Evolutionary conservation across 92 coral and sea anemone genomes (phyloP).

Genomic region (Epizoanthus stellaris): DNA sequence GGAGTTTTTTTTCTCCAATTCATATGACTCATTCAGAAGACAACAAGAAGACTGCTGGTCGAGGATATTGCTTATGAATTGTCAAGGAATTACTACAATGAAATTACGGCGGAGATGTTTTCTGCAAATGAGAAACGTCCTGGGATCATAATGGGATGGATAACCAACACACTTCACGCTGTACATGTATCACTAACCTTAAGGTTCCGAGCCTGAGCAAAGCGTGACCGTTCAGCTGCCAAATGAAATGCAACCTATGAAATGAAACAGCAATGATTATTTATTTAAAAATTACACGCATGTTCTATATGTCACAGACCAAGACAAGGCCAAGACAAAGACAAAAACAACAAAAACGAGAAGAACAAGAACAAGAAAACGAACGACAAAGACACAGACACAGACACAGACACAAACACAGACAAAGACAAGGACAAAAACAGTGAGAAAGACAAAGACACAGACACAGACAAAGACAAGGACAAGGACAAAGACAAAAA

Average conservation of each 20-base stretch:
- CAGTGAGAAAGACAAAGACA: not conserved
- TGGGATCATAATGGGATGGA: not conserved
- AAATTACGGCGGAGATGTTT: no score
- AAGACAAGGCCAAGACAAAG: not conserved
- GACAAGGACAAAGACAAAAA: not conserved
- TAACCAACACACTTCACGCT: not conserved
- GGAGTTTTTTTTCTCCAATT: no score
- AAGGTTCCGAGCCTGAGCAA: constrained; percentile 77
- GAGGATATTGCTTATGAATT: no score
- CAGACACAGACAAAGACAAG: not conserved
- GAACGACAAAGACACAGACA: no score
- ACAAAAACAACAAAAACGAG: not conserved
- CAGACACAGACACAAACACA: not conserved
- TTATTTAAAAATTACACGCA: not conserved
- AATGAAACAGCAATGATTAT: not conserved
- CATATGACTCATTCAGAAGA: no score
- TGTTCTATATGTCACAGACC: not conserved
- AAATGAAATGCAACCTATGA: constrained; percentile 78
- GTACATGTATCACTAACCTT: constrained; percentile 42
- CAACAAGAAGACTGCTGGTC: no score
- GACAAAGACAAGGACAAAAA: not conserved
- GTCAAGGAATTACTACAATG: no score
- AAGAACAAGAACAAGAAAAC: no score
- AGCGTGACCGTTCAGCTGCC: constrained; percentile 66
- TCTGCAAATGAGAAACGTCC: no score